Evolutionary conservation across 92 coral and sea anemone genomes (phyloP), one percentile per base, ranked within the genome.

Genomic region (Siderastrea siderea): DNA sequence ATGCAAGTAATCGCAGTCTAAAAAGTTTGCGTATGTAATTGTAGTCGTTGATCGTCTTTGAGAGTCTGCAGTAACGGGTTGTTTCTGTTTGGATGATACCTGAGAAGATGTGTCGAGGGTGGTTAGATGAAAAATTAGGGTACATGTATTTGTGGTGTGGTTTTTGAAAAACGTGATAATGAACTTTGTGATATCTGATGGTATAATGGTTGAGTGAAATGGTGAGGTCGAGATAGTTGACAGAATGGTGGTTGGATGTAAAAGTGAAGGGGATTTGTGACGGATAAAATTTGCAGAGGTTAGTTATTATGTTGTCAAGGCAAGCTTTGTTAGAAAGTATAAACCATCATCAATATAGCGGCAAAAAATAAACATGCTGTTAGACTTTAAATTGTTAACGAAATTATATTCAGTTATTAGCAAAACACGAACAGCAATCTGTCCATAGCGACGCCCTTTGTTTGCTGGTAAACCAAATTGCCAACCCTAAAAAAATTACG

Each of bases 11-110:
- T 78, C 82, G 3, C 2, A 43, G 47, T 4, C 1, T 58, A 59
- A 78, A 58, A 5, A 44, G 68, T 57, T 58, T 13, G 44, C 4
- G 51, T 1, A 81, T 71, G 49, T 11, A 57, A 10, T 60, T 80
- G 74, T 70, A 88, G 80, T 87, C 82, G 59, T 69, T 58, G 44
- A 26, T 47, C 0, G 82, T 88, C 0, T 57, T 26, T 14, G 82
- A 88, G 2, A 71, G 81, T 74, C 82, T 88, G 48, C 91, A 81
- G 81, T 87, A 79, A n/a, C 85, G 78, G 49, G 63, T 53, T 4
- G 74, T 86, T 38, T 74, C 79, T 51, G 79, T 74, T 38, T 74
- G 48, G 60, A n/a, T 57, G 47, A 59, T 78, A 10, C 82, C 82
- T 3, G 82, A 3, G 82, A 78, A 78, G 5, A 78, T 59, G 63